Conservation (phyloP, 2,888 invertebrate species). For the Netelia fuscicornis region DNA sequence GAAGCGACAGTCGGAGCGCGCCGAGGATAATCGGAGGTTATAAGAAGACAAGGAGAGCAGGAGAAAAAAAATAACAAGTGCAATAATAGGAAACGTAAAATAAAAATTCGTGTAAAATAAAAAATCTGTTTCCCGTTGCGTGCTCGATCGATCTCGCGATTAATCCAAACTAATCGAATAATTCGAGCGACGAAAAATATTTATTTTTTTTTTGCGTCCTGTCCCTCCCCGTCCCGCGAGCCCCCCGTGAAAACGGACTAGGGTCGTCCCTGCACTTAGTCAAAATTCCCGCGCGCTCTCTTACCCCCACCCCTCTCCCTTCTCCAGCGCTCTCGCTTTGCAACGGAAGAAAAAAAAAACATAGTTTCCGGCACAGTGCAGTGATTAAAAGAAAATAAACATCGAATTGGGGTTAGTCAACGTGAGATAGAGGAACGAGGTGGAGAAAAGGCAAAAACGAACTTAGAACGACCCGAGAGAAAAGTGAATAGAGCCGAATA, state of each 20-base stretch:
- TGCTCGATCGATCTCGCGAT: background rate
- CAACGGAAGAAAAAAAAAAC: background rate
- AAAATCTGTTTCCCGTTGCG: no score
- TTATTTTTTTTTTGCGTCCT: background rate
- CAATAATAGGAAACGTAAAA: background rate
- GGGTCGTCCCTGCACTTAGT: conserved; percentile 1
- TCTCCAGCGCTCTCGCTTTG: background rate
- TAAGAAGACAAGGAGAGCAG: background rate
- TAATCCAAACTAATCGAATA: background rate
- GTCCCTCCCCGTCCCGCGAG: conserved; percentile 17
- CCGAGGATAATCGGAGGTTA: background rate
- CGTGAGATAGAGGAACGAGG: background rate
- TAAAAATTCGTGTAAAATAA: no score
- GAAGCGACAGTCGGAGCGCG: background rate
- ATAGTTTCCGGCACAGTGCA: conserved; percentile 7
- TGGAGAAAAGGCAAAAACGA: background rate
- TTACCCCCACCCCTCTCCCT: background rate
- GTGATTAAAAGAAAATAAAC: conserved; percentile 22
- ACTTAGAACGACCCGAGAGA: background rate
- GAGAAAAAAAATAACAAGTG: background rate
- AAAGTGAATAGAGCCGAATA: conserved; percentile 14
- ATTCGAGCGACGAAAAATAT: background rate
- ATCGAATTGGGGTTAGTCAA: conserved; percentile 18
- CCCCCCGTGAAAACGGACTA: background rate
- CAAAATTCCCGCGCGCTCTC: conserved; percentile 10